Evolutionary conservation across 2,888 invertebrate genomes (phyloP).

Genomic region (Eledone cirrhosa): DNA sequence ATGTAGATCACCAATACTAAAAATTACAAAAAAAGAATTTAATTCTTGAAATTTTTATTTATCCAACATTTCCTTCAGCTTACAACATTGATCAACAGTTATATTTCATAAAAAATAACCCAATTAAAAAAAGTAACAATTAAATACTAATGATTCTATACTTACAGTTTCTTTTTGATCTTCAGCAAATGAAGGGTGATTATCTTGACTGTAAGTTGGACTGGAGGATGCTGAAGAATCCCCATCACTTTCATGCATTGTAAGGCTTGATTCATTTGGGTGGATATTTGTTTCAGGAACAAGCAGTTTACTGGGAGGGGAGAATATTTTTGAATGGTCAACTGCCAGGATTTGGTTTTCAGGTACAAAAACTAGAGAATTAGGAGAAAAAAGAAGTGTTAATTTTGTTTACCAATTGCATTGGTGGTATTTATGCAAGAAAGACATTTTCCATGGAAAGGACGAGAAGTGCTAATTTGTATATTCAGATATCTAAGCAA

Average conservation of each 20-base stretch:
- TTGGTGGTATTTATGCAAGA: too few species aligned
- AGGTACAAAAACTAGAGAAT: conserved; percentile 49
- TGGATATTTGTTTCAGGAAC: conserved; percentile 74
- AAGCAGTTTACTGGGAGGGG: conserved; percentile 88
- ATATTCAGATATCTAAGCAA: too few species aligned
- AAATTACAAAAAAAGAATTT: too few species aligned
- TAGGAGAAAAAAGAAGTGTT: background rate
- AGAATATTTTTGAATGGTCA: conserved; percentile 74
- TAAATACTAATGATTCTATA: background rate
- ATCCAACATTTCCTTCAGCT: too few species aligned
- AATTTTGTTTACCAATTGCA: background rate
- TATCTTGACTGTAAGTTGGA: conserved; percentile 48
- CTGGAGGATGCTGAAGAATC: conserved; percentile 57
- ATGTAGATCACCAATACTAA: too few species aligned
- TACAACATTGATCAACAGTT: too few species aligned
- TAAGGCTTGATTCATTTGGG: conserved; percentile 65
- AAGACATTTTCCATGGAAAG: too few species aligned
- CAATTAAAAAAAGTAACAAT: too few species aligned
- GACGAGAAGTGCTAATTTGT: too few species aligned
- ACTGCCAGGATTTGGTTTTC: conserved; percentile 63
- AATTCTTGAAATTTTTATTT: too few species aligned
- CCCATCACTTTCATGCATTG: conserved; percentile 61
- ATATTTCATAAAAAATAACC: too few species aligned
- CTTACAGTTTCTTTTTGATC: conserved; percentile 33
- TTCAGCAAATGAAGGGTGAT: conserved; percentile 31